Evolutionary conservation across 2,888 invertebrate genomes (phyloP).

Genomic region (Atethmia centrago): DNA sequence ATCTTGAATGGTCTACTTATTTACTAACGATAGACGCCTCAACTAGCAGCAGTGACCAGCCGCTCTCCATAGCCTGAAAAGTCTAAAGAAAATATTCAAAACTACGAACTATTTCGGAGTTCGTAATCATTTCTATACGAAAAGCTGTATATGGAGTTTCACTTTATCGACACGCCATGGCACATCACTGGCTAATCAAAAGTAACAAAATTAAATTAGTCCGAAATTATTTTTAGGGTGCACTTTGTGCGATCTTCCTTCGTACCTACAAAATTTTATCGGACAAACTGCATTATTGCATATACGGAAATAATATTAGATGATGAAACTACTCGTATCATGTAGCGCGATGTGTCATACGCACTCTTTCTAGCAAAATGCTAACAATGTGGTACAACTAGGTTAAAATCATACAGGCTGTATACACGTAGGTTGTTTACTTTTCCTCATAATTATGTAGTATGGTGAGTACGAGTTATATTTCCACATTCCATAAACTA

Average conservation of each 20-base stretch:
- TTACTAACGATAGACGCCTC: background rate
- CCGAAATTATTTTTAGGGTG: background rate
- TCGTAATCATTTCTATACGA: background rate
- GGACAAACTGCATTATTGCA: background rate
- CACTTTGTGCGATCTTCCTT: background rate
- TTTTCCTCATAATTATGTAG: conserved; percentile 15
- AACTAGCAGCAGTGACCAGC: background rate
- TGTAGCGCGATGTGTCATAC: conserved; percentile 3
- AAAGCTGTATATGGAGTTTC: background rate
- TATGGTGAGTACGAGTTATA: conserved; percentile 9
- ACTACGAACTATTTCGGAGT: background rate
- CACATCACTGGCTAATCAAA: conserved; percentile 25
- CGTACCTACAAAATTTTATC: background rate
- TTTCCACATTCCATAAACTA: conserved; percentile 3
- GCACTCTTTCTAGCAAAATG: background rate
- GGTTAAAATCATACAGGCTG: conserved; percentile 9
- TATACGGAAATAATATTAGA: background rate
- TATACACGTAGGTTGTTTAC: background rate
- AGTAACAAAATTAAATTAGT: background rate
- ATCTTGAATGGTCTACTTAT: background rate
- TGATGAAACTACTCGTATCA: background rate
- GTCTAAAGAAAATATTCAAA: background rate
- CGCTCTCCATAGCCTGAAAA: background rate
- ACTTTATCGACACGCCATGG: background rate
- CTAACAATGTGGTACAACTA: conserved; percentile 6